These are phyloP conservation scores for Lucilia cuprina DNA, from an alignment of 1,140 invertebrate species.

Conservation along the genomic window DNA sequence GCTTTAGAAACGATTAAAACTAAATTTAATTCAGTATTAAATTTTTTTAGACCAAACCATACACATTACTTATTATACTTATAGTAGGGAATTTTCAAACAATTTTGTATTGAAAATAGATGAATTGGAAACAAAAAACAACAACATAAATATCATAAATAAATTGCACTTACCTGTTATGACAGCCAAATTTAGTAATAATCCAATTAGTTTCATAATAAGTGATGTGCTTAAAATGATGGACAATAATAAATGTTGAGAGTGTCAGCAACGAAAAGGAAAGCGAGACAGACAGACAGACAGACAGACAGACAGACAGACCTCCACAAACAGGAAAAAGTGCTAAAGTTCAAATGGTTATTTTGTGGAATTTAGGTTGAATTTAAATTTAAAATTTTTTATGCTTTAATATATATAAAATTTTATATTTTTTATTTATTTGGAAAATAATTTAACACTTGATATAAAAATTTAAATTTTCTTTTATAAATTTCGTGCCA, in stretches of 20 bases:
- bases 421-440: not conserved
- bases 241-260: not conserved
- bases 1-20: no score
- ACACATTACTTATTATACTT: not conserved
- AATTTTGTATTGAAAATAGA: not conserved
- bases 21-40: no score
- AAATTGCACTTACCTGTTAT: conserved; percentile 41
- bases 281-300: not conserved
- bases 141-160: not conserved
- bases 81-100: not conserved
- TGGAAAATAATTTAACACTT: not conserved
- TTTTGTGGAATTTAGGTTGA: not conserved
- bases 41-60: no score
- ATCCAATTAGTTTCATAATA: conserved; percentile 43
- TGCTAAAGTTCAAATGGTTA: not conserved
- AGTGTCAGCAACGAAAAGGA: not conserved
- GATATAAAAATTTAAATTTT: not conserved
- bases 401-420: not conserved
- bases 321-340: not conserved
- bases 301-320: not conserved
- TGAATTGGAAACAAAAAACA: not conserved
- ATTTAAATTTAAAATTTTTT: not conserved
- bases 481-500: not conserved
- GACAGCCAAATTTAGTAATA: conserved; percentile 44
- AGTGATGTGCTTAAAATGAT: not conserved